These are phyloP conservation scores for Augochlora pura DNA, from an alignment of 1,140 invertebrate genomes.

Conservation along the genomic window DNA sequence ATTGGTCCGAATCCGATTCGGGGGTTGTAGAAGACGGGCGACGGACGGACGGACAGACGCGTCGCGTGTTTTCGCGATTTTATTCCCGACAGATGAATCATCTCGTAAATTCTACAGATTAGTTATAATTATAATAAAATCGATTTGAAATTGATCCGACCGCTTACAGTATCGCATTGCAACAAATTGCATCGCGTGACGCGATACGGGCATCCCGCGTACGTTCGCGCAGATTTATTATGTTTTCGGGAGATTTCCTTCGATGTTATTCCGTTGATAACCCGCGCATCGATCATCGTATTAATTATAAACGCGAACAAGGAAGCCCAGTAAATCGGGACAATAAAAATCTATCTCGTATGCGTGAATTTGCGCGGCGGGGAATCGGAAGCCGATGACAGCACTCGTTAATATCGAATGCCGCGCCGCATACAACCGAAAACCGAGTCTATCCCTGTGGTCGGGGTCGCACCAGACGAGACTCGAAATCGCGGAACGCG, in stretches of 20 bases:
- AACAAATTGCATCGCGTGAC: no score
- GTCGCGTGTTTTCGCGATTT: no score
- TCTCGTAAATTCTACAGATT: no score
- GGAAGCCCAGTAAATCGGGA: neutral
- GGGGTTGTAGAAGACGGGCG: no score
- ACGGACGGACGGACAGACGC: no score
- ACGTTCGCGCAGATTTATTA: neutral
- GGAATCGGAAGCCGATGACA: constrained; percentile 27
- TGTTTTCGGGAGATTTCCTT: neutral
- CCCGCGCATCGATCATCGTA: neutral
- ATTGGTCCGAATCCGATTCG: no score
- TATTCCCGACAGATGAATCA: no score
- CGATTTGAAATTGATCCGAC: no score
- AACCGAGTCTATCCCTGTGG: no score
- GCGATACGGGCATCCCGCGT: neutral
- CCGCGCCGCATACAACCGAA: constrained; percentile 10
- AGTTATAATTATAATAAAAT: no score
- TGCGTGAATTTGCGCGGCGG: constrained; percentile 14
- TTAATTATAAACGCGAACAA: neutral
- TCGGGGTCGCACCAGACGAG: neutral
- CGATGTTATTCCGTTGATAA: neutral
- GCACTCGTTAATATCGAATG: constrained; percentile 28
- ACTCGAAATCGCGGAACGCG: neutral
- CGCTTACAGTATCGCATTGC: no score
- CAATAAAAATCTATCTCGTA: constrained; percentile 25